Evolutionary conservation across 2,797 vertebrate species (phyloP), one percentile per base, ranked within the genome.

Genomic region (Acanthurus leucopareius): DNA sequence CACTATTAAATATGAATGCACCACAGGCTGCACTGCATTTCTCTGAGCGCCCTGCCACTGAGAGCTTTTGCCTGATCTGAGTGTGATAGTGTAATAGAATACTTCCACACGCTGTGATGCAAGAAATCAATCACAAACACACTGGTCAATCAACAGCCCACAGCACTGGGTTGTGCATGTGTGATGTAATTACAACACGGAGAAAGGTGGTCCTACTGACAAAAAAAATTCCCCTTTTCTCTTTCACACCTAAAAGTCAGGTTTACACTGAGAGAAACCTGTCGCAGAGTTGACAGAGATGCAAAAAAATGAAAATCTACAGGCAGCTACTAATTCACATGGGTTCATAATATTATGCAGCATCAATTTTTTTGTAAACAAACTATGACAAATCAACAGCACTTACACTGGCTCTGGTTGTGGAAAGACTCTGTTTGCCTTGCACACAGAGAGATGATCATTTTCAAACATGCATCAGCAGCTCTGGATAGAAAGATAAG

Each of bases 1-100:
- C 79, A 49, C 35, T 89, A 92, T 93, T 88, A 93, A 93, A 92
- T 91, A 93, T 93, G 86, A 89, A 94, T 93, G 90, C 62, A 54
- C 47, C 74, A 74, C 77, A 87, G 83, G 79, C 86, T 79, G 83
- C 70, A 71, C 49, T 72, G 84, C 69, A 73, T 72, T 70, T 75
- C 83, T 70, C 51, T 49, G 79, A 72, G 58, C 79, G 84, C 59
- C 47, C 77, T 79, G 64, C 79, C 64, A 60, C 78, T 74, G 59
- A 80, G 84, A 83, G 73, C 79, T 86, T 87, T 68, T 69, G 81
- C 56, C 74, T 83, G 28, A 71, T 82, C 48, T 53, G 60, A 81
- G 69, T 75, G 79, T 58, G 72, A 77, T 54, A 77, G 68, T 79
- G 76, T 78, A 90, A 90, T 63, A 87, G 69, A 91, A 84, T 77